Evolutionary conservation across 1,140 invertebrate species (phyloP), one percentile per base, ranked within the genome.

Genomic region (Drosophila repleta): DNA sequence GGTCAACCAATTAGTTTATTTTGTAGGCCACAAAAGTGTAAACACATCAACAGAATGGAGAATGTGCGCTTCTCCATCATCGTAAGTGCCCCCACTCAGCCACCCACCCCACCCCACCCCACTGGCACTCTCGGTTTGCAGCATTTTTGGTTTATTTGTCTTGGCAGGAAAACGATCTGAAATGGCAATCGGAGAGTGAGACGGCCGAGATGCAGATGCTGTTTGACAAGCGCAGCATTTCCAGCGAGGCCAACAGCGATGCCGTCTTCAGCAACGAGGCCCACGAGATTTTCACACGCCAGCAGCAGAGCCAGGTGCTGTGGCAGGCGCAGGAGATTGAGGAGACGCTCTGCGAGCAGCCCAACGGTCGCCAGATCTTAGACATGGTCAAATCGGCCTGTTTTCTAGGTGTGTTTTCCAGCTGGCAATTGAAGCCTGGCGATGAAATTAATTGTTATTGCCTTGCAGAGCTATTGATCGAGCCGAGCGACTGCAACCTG

Each of bases 311-410:
- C 39, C 82, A 92, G 55, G 87, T 92, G 43, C 84, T 93, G 24
- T 93, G 93, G 92, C 82, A 92, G 55, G 67, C 78, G 7, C 72
- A 81, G 5, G 91, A 91, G 37, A 89, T 93, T 49, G 84, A 90
- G 18, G 85, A 92, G 21, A 91, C 92, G 1, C 84, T 94, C 24
- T 89, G 46, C 24, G 17, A 91, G 21, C 75, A 93, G 3, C 93
- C 93, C 5, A 90, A 93, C 48, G 92, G 92, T 13, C 92, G 93
- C 53, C 92, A 92, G 48, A 91, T 94, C 35, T 79, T 92, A 3
- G 74, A 90, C 4, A 75, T 93, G 55, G 77, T 94, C 11, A 92
- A 93, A 53, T 82, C 90, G 3, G 93, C 93, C 61, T 91, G 61
- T 56, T 78, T 68, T 83, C 85, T 63, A 17, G 87, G 90, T 92